A percentile compares a stretch with the other conserved stretches of the same genome.
phyloP scores from a whole-genome alignment of 2,888 invertebrate species.

The Stegophylla sp. region DNA sequence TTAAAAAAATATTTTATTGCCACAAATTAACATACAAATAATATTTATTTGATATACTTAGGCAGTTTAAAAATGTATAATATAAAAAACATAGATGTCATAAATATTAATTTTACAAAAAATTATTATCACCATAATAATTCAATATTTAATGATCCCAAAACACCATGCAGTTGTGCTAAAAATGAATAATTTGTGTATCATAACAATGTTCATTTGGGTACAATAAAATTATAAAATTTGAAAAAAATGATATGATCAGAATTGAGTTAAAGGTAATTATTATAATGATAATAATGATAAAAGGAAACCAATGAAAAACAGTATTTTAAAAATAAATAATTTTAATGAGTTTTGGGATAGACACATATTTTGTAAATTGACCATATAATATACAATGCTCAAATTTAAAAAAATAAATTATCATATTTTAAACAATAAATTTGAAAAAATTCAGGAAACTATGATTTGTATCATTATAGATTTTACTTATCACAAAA shows the following conservation, averaged over 20 bases:
- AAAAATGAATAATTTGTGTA: background rate
- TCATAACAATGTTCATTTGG: background rate
- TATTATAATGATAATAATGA: background rate
- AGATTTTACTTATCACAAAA: conserved; percentile 71
- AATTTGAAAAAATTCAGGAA: conserved; percentile 22
- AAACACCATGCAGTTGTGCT: conserved; percentile 12
- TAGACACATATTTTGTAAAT: conserved; percentile 22
- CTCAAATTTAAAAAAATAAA: conserved; percentile 34
- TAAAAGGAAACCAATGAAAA: conserved; percentile 21
- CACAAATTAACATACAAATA: conserved; percentile 6
- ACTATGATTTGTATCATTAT: conserved; percentile 26
- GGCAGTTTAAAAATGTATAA: conserved; percentile 18
- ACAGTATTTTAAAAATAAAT: conserved; percentile 42
- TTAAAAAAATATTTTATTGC: conserved; percentile 30
- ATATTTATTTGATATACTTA: background rate
- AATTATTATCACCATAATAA: conserved; percentile 6
- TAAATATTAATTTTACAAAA: conserved; percentile 19
- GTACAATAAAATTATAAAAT: conserved; percentile 17
- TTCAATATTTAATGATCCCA: background rate
- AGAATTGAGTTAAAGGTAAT: background rate
- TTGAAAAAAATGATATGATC: background rate
- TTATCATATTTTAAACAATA: conserved; percentile 32
- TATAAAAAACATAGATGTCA: conserved; percentile 11
- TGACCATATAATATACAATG: conserved; percentile 18
- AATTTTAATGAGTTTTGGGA: conserved; percentile 42